phyloP scores from a whole-genome alignment of 2,113 vertebrate species.

The Cyprinus carpio region DNA sequence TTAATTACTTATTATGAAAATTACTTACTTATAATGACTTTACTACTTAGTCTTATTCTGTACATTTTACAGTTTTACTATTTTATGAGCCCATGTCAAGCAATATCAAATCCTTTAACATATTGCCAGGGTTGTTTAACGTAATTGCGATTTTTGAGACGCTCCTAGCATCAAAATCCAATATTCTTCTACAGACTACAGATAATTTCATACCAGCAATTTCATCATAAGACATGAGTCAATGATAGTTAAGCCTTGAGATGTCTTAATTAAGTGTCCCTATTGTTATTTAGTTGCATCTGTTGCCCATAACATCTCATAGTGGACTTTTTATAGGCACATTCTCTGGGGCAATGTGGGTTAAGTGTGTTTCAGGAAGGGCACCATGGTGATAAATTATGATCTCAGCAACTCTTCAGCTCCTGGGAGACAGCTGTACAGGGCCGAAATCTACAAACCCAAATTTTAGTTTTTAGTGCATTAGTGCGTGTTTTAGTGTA shows the following conservation, averaged over 20 bases:
- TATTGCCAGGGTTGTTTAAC: no score
- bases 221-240: not conserved
- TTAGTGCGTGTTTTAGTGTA: no score
- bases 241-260: not conserved
- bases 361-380: slow-evolving; percentile 8
- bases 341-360: not conserved
- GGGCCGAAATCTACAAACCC: not conserved
- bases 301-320: not conserved
- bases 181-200: not conserved
- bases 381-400: not conserved
- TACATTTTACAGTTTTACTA: not conserved
- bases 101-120: no score
- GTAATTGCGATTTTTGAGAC: not conserved
- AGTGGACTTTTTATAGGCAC: not conserved
- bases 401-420: not conserved
- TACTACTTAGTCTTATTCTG: not conserved
- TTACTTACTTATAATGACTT: not conserved
- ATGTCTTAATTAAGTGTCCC: not conserved
- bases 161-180: not conserved
- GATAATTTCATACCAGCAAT: not conserved
- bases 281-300: not conserved
- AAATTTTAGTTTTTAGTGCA: no score
- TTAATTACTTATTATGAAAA: not conserved
- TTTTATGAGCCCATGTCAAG: not conserved
- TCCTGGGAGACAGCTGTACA: not conserved